Conservation (phyloP, 2,113 vertebrate genomes). For the Gymnobelideus leadbeateri region DNA sequence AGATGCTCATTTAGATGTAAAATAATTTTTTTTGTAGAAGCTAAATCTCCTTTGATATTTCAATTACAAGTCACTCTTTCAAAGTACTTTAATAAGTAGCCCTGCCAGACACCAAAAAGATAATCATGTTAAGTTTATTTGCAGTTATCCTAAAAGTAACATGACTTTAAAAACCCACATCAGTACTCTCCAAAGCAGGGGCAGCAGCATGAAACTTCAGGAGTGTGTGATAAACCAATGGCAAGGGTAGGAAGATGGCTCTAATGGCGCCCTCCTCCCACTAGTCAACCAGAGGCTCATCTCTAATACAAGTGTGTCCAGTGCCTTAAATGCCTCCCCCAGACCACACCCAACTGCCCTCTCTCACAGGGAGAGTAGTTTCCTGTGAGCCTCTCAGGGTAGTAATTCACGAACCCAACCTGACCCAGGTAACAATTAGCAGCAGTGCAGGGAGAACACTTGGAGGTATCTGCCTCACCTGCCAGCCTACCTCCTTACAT, state of each 20-base stretch:
- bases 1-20: neutral
- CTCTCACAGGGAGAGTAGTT: neutral
- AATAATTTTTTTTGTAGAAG: neutral
- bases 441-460: neutral
- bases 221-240: neutral
- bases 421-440: neutral
- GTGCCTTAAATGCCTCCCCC: neutral
- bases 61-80: neutral
- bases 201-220: neutral
- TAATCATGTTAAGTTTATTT: neutral
- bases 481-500: neutral
- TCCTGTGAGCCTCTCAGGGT: neutral
- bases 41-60: neutral
- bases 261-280: neutral
- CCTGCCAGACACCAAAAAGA: neutral
- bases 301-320: neutral
- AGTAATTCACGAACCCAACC: neutral
- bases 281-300: neutral
- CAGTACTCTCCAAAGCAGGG: neutral
- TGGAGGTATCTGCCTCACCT: no score
- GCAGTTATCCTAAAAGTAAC: neutral
- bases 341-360: neutral
- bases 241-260: neutral
- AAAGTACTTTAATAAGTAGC: neutral
- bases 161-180: neutral